Conservation (phyloP, 2,888 invertebrate species). For the Stenodema calcarata region DNA sequence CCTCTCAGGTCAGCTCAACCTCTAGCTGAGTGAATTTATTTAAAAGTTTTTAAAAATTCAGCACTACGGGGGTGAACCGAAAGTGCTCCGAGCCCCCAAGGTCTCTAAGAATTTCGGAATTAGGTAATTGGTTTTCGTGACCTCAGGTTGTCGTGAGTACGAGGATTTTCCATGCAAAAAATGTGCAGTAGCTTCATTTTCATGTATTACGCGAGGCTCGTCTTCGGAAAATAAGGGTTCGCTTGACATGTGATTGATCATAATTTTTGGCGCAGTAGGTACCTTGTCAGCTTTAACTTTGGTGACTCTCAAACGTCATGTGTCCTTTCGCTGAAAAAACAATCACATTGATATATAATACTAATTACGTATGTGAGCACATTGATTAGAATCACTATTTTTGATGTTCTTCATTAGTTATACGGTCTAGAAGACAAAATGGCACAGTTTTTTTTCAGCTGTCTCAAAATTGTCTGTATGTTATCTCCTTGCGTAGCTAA, state of each 20-base stretch:
- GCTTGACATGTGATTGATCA: not conserved
- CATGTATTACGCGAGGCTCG: not conserved
- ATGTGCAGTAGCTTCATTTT: not conserved
- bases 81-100: not conserved
- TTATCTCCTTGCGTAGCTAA: too few relatives aligned
- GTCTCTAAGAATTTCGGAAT: not conserved
- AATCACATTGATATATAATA: too few relatives aligned
- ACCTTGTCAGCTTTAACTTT: too few relatives aligned
- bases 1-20: not conserved
- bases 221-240: not conserved
- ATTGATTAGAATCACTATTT: too few relatives aligned
- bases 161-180: not conserved
- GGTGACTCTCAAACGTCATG: too few relatives aligned
- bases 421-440: too few relatives aligned
- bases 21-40: not conserved
- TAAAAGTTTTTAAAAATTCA: not conserved
- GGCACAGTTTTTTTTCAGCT: too few relatives aligned
- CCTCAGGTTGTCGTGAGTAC: not conserved
- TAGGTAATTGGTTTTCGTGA: not conserved
- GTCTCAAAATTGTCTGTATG: too few relatives aligned
- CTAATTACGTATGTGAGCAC: too few relatives aligned
- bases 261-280: not conserved
- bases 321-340: too few relatives aligned
- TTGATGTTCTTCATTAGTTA: too few relatives aligned
- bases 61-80: not conserved